These are phyloP conservation scores for Paramuricea clavata DNA, from an alignment of 92 coral and sea anemone species.

Conservation along the genomic window DNA sequence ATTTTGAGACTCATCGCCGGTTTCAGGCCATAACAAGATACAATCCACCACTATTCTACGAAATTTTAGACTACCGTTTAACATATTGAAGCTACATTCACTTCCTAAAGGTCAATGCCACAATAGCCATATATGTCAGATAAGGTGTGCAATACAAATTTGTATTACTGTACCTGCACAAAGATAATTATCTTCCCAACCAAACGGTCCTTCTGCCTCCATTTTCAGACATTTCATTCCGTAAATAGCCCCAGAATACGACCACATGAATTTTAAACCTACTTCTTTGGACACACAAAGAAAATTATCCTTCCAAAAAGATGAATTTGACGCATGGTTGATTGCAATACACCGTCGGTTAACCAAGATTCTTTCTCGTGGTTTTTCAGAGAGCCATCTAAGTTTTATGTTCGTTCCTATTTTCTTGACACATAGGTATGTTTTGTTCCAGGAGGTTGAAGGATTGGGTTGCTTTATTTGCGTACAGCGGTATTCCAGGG, in stretches of 20 bases:
- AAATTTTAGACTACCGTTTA: too few relatives aligned
- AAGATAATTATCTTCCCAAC: conserved; percentile 6
- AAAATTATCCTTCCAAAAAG: conserved; percentile 23
- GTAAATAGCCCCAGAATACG: neutral
- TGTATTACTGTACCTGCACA: conserved; percentile 7
- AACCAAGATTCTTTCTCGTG: neutral
- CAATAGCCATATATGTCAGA: neutral
- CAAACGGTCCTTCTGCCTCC: neutral
- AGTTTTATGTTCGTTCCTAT: neutral
- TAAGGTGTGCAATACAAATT: neutral
- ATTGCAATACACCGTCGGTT: conserved; percentile 3
- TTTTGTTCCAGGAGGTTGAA: neutral
- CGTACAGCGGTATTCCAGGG: neutral
- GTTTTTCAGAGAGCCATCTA: conserved; percentile 5
- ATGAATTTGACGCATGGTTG: neutral
- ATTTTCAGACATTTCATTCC: conserved; percentile 8
- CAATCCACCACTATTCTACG: too few relatives aligned
- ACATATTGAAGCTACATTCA: too few relatives aligned
- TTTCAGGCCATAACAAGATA: too few relatives aligned
- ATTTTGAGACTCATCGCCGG: too few relatives aligned
- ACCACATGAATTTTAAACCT: conserved; percentile 12
- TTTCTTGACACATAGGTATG: conserved; percentile 18
- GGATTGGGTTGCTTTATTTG: conserved; percentile 9
- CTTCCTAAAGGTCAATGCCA: too few relatives aligned
- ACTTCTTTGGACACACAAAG: neutral